phyloP scores from a whole-genome alignment of 1,140 invertebrate genomes.

The Drosophila aff. region DNA sequence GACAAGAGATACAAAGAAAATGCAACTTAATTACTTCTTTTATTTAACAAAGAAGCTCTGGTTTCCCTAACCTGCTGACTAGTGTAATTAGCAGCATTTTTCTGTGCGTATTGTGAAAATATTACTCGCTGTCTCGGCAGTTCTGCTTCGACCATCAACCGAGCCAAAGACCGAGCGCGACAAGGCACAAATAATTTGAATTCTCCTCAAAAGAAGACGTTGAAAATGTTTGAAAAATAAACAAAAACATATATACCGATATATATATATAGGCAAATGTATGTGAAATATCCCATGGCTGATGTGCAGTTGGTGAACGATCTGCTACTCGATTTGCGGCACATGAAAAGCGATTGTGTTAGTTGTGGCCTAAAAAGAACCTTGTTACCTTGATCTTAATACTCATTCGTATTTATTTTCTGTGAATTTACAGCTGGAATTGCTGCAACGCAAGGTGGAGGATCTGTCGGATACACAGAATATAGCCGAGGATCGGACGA shows the following conservation, averaged over 20 bases:
- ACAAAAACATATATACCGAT: neutral
- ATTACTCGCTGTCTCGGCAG: constrained; percentile 55
- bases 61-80: constrained; percentile 31
- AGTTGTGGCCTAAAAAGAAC: constrained; percentile 53
- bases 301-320: constrained; percentile 80
- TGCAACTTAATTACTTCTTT: constrained; percentile 1
- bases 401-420: neutral
- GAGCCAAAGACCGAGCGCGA: constrained; percentile 64
- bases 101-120: constrained; percentile 48
- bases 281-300: constrained; percentile 82
- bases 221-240: constrained; percentile 26
- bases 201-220: constrained; percentile 34
- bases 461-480: constrained; percentile 93
- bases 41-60: neutral
- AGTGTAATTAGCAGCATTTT: constrained; percentile 71
- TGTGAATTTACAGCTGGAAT: constrained; percentile 90
- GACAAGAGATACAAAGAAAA: constrained; percentile 3
- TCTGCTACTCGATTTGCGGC: constrained; percentile 76
- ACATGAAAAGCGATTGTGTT: constrained; percentile 82
- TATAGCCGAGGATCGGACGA: constrained; percentile 93
- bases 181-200: constrained; percentile 54
- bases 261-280: constrained; percentile 75
- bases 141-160: constrained; percentile 64
- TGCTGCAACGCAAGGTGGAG: constrained; percentile 95
- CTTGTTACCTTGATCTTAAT: neutral